Percentiles rank a stretch among this genome's conserved stretches.
phyloP scores from a whole-genome alignment of 2,113 vertebrate species.

The Psophia crepitans region DNA sequence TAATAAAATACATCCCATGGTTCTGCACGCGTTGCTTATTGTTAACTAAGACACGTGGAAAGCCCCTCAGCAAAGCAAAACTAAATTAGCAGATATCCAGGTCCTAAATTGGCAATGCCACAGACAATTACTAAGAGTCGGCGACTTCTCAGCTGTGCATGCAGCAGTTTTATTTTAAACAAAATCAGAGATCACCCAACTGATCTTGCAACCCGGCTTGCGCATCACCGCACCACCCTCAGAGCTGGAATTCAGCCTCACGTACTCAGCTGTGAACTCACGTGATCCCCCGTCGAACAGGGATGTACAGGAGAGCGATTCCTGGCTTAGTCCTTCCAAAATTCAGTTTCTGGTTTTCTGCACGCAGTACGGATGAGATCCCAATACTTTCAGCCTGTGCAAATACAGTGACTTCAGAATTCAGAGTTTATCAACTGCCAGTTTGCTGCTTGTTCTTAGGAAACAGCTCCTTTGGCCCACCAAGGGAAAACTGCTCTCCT shows the following conservation, averaged over 20 bases:
- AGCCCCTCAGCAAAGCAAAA: background rate
- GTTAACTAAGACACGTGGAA: background rate
- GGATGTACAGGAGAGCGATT: background rate
- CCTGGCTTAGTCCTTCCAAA: background rate
- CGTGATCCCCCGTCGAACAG: background rate
- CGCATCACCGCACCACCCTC: background rate
- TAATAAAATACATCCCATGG: background rate
- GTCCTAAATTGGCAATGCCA: background rate
- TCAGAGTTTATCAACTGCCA: background rate
- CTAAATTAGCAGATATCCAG: background rate
- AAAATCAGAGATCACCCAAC: background rate
- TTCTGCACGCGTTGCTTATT: background rate
- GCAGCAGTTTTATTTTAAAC: background rate
- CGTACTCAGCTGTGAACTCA: background rate
- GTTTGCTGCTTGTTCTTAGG: background rate
- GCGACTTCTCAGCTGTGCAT: background rate
- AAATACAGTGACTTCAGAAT: background rate
- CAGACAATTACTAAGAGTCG: background rate
- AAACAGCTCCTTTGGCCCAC: background rate
- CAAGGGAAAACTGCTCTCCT: background rate
- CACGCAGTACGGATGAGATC: rapidly evolving
- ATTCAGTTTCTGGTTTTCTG: background rate
- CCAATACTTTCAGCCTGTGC: background rate
- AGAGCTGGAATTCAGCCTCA: background rate
- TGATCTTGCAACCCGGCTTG: background rate